Base-by-base conservation (phyloP, 2,797 vertebrate genomes). In the Rhinogobio ventralis region DNA sequence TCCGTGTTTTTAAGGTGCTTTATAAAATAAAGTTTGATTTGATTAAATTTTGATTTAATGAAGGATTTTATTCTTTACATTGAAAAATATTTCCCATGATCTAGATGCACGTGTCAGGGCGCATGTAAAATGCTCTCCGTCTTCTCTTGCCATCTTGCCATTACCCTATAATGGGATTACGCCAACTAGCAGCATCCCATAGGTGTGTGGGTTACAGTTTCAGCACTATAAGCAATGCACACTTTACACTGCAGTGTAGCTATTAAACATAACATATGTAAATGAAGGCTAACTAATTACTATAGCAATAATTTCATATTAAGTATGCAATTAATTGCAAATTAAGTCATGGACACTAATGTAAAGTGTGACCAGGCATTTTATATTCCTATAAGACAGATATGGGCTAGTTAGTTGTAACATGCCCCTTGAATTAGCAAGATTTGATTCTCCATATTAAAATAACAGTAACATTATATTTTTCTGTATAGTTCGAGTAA, bases 181-280 rank as follows among this genome's bases (percentile, higher is more conserved):
- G 42, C 51, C 39, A 45, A 42, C 46, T 68, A 76, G 33, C 33
- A 67, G 49, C 30, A 69, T 78, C 74, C 49, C 74, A 57, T 69
- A 78, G 28, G 39, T 68, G 64, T 76, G 51, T 84, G 49, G 74
- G 74, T 77, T 68, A 69, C 64, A 46, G 49, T 78, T 69, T 49
- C 25, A 57, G 2, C 3, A 57, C 36, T 60, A 19, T 69, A 57
- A 71, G 64, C 49, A 57, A 55, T 45, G 11, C 49, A 57, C 82
- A 42, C 62, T 76, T 33, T 45, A 42, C 30, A 45, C 42, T 69
- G 7, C 33, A 68, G 33, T 55, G 23, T 75, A 19, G 46, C 9
- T 25, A 30, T 30, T 60, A 60, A 55, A 75, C 5, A 74, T 15
- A 1, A 30, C 19, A 33, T 2, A 28, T 42, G 14, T 25, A 49